Base-by-base conservation (phyloP, 92 coral and sea anemone species). In the Palythoa grandis region DNA sequence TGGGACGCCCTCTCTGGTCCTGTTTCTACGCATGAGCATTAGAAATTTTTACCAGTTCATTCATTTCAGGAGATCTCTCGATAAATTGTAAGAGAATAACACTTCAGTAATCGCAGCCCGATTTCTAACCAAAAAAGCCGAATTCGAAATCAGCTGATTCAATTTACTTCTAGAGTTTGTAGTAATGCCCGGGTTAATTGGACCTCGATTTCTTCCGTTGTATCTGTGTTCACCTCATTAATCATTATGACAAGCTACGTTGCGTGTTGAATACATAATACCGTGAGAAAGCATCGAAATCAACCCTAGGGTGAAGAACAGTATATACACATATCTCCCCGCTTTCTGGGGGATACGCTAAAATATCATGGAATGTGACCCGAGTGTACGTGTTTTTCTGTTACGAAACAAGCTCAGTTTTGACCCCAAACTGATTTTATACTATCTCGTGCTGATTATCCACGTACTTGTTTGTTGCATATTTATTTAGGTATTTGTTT, bases 301-400 rank as follows among this genome's bases (percentile, higher is more conserved):
- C 82, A 25, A 76, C 68, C 82, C 40, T 5, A 16, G 82, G 82
- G 82, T 23, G 4, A 50, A 25, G 53, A 25, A 23, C 14, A 47
- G 77, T 76, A 19, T 54, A 17, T 76, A 76, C 50, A 76, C 82
- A 76, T 76, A 76, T 52, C 82, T 76, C 68, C 80, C 63, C 48
- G 66, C 63, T 76, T 54, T 75, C 82, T 50, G 11, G 82, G 66
- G 25, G n/a, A 24, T 52, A 15, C 23, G 53, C 24, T 76, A 16
- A 53, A 76, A 76, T 54, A 54, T 76, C 78, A 50, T 74, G 56
- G 24, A 22, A 25, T 25, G 16, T 6, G 20, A 63, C 20, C 69
- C 3, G 25, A 19, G 10, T 63, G 20, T 5, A n/a, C 69, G 23
- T 63, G 69, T n/a, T 63, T 19, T 63, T 19, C 6, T 43, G 50